These are phyloP conservation scores for Trichacis sp. DNA, from an alignment of 2,888 invertebrate species.

Conservation along the genomic window DNA sequence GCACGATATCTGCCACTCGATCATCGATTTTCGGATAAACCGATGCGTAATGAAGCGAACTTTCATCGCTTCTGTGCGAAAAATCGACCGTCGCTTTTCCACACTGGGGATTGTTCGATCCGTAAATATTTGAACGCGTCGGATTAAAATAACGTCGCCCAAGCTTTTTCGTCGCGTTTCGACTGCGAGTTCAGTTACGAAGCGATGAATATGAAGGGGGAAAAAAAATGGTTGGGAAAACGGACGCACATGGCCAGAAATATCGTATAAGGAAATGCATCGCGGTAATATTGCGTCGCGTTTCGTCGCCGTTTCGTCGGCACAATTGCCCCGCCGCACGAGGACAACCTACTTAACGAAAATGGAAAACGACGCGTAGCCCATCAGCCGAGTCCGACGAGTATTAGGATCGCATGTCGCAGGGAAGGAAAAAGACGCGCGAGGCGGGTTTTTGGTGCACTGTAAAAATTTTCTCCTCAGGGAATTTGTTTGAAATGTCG, in stretches of 20 bases:
- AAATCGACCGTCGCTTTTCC: neutral
- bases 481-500: too few species aligned
- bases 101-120: neutral
- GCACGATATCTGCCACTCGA: slow-evolving; percentile 24
- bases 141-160: too few species aligned
- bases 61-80: neutral
- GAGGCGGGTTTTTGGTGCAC: too few species aligned
- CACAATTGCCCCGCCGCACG: slow-evolving; percentile 25
- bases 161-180: too few species aligned
- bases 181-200: neutral
- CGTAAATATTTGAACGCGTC: too few species aligned
- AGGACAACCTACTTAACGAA: slow-evolving; percentile 48
- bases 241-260: slow-evolving; percentile 15
- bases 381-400: slow-evolving; percentile 22
- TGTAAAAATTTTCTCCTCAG: too few species aligned
- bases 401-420: slow-evolving; percentile 23
- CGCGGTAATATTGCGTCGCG: slow-evolving; percentile 18
- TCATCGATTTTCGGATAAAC: slow-evolving; percentile 30
- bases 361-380: slow-evolving; percentile 33
- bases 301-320: slow-evolving; percentile 25
- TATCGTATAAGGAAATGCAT: slow-evolving; percentile 17
- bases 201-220: neutral
- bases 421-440: neutral
- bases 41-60: neutral
- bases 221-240: slow-evolving; percentile 9